A percentile compares a stretch with the other conserved stretches of the same genome.
phyloP scores from a whole-genome alignment of 2,888 invertebrate species.

The Ametastegia equiseti region DNA sequence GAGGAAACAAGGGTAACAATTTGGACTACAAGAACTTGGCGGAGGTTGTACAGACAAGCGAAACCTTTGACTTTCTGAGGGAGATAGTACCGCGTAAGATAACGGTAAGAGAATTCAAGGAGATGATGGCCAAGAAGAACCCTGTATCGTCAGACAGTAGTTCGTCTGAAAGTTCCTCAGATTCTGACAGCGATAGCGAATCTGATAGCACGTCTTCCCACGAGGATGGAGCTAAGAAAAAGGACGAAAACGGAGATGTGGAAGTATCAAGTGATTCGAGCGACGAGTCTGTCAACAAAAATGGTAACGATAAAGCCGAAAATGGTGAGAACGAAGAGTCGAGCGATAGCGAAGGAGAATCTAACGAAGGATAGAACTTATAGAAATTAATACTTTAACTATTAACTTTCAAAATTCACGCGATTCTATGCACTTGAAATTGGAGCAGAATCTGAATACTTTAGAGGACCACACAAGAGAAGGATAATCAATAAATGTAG shows the following conservation, averaged over 20 bases:
- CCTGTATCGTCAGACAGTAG: constrained; percentile 52
- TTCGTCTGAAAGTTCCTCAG: constrained; percentile 66
- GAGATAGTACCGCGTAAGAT: constrained; percentile 88
- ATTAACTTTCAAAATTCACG: not conserved
- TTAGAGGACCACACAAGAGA: not conserved
- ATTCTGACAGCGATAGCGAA: constrained; percentile 72
- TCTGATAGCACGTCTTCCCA: constrained; percentile 68
- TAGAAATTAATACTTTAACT: not conserved
- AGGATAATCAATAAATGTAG: not conserved
- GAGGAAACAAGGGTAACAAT: constrained; percentile 77
- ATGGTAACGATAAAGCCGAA: constrained; percentile 64
- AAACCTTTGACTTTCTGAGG: constrained; percentile 83
- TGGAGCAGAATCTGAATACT: not conserved
- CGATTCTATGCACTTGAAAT: not conserved
- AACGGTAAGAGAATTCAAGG: constrained; percentile 83
- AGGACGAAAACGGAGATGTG: constrained; percentile 53
- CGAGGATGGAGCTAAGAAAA: constrained; percentile 62
- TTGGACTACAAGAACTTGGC: constrained; percentile 86
- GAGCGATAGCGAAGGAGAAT: constrained; percentile 68
- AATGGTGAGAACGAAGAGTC: constrained; percentile 66
- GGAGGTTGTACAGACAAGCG: constrained; percentile 83
- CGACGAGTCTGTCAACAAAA: constrained; percentile 52
- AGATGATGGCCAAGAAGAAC: constrained; percentile 81
- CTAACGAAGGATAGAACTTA: constrained; percentile 55
- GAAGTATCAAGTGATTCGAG: not conserved